Percentiles rank a stretch among this genome's conserved stretches.
Conservation (phyloP, 2,113 vertebrate species). For the Pteruthius melanotis region DNA sequence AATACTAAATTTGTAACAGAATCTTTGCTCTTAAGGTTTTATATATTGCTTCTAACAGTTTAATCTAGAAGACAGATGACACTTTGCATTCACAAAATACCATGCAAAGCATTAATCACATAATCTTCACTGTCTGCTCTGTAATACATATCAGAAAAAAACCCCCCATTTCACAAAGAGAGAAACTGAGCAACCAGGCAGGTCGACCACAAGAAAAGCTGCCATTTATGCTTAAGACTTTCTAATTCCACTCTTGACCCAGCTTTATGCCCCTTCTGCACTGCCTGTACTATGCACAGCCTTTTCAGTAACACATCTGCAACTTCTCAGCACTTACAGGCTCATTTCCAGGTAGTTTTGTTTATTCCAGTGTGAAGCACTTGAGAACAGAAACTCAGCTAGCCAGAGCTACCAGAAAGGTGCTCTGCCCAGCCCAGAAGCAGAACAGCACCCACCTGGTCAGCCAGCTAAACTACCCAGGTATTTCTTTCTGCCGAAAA, state of each 20-base stretch:
- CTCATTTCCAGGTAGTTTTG: background rate
- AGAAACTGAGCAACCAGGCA: background rate
- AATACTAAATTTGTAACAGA: background rate
- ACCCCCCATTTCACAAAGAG: background rate
- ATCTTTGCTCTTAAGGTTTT: background rate
- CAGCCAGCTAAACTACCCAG: background rate
- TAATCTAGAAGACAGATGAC: slow-evolving; percentile 28
- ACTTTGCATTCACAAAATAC: slow-evolving; percentile 36
- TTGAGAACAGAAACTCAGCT: background rate
- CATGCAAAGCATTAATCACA: background rate
- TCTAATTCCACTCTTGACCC: background rate
- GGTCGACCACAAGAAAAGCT: background rate
- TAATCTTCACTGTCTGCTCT: background rate
- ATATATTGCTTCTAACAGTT: background rate
- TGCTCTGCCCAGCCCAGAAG: background rate
- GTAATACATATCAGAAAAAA: background rate
- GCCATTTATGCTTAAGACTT: background rate
- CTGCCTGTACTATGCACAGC: background rate
- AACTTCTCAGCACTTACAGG: background rate
- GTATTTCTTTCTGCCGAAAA: background rate
- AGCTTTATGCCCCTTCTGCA: background rate
- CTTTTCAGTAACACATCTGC: background rate
- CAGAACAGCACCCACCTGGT: background rate
- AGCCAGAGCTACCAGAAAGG: background rate
- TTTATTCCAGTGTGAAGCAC: background rate